Percentiles rank a stretch among this genome's conserved stretches.
phyloP scores from a whole-genome alignment of 2,888 invertebrate species.

The Pristionchus mayeri region DNA sequence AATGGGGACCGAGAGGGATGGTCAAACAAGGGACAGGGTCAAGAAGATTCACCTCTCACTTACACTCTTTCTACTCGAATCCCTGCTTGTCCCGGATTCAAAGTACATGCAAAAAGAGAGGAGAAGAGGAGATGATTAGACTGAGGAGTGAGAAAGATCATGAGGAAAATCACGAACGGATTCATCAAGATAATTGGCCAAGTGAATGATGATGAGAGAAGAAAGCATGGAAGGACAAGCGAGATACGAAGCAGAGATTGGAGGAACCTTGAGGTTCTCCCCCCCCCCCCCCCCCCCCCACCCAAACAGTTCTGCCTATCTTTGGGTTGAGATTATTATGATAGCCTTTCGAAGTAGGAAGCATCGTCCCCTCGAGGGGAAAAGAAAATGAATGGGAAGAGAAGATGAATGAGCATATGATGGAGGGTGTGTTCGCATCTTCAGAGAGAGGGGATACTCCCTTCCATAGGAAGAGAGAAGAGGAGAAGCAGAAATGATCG shows the following conservation, averaged over 20 bases:
- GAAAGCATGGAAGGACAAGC: not conserved
- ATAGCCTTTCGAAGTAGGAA: too few species aligned
- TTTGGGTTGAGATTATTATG: too few species aligned
- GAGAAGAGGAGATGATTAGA: constrained; percentile 14
- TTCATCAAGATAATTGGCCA: not conserved
- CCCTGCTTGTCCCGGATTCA: constrained; percentile 18
- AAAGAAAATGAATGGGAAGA: constrained; percentile 3
- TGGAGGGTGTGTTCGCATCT: constrained; percentile 13
- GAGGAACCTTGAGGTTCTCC: not conserved
- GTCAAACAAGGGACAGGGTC: constrained; percentile 14
- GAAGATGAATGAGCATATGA: constrained; percentile 23
- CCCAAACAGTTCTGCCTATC: too few species aligned
- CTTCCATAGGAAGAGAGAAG: too few species aligned
- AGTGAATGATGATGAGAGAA: constrained; percentile 3
- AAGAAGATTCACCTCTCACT: not conserved
- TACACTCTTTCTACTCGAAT: not conserved
- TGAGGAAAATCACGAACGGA: not conserved
- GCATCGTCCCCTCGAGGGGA: constrained; percentile 7
- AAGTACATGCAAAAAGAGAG: constrained; percentile 10
- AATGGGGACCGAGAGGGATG: constrained; percentile 24
- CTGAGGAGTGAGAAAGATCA: not conserved
- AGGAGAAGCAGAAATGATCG: not conserved
- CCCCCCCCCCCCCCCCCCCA: too few species aligned
- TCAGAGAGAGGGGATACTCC: not conserved
- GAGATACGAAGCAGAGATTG: not conserved